phyloP scores from a whole-genome alignment of 92 coral and sea anemone species.

The Hydrozoanthus gracilis region DNA sequence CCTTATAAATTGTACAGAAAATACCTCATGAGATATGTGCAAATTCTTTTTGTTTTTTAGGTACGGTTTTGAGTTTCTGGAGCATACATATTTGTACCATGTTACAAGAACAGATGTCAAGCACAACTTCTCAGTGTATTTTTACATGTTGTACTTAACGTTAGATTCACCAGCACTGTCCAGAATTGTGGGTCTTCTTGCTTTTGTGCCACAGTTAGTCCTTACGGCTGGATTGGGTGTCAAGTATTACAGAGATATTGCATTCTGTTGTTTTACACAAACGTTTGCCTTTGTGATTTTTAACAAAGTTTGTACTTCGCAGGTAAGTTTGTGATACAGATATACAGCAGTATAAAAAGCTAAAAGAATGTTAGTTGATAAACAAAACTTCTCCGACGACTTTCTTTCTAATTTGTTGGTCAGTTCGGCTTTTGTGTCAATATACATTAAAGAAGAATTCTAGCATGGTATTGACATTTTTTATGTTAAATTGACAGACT shows the following conservation, averaged over 20 bases:
- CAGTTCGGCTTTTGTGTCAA: too few species aligned
- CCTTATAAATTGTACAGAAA: too few species aligned
- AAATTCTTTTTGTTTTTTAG: slow-evolving; percentile 49
- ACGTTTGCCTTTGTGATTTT: slow-evolving; percentile 98
- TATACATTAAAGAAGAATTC: too few species aligned
- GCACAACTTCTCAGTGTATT: slow-evolving; percentile 97
- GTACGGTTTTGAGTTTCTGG: slow-evolving; percentile 95
- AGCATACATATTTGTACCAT: slow-evolving; percentile 95
- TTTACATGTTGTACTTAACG: slow-evolving; percentile 93
- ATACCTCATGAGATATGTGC: too few species aligned
- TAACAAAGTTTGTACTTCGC: slow-evolving; percentile 99
- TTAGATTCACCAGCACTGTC: slow-evolving; percentile 78
- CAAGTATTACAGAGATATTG: slow-evolving; percentile 77
- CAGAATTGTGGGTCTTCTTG: slow-evolving; percentile 73
- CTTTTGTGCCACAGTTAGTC: slow-evolving; percentile 89
- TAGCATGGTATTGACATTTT: too few species aligned
- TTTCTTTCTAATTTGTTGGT: too few species aligned
- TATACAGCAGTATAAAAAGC: not conserved
- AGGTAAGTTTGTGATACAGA: slow-evolving; percentile 62
- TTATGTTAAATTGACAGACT: too few species aligned
- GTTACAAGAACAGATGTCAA: slow-evolving; percentile 93
- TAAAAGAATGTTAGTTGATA: not conserved
- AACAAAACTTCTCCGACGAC: too few species aligned
- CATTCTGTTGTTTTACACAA: slow-evolving; percentile 94
- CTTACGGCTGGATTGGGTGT: slow-evolving; percentile 80